Evolutionary conservation across 2,888 invertebrate genomes (phyloP).

Genomic region (Alloscopus bannaensis): DNA sequence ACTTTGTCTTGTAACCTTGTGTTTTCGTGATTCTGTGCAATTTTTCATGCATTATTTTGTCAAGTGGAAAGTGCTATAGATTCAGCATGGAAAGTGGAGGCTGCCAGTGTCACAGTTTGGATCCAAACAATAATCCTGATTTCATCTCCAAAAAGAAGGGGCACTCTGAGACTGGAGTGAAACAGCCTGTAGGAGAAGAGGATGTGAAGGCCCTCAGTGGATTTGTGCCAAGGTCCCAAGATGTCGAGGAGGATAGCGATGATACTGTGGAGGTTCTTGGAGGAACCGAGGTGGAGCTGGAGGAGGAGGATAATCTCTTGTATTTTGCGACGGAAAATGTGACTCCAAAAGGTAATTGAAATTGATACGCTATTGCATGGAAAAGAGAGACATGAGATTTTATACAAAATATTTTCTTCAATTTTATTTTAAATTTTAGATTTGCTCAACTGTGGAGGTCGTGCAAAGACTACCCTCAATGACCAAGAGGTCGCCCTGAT

Average conservation of each 20-base stretch:
- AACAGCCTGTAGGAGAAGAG: too few relatives aligned
- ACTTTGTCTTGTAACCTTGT: too few relatives aligned
- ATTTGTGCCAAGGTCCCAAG: background rate
- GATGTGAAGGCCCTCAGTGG: background rate
- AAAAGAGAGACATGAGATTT: background rate
- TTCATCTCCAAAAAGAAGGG: too few relatives aligned
- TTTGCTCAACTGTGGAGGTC: conserved; percentile 52
- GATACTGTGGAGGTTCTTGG: background rate
- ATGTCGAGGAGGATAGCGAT: too few relatives aligned
- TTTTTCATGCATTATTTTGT: too few relatives aligned
- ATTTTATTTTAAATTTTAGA: conserved; percentile 42
- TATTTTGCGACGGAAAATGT: conserved; percentile 28
- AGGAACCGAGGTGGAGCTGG: background rate
- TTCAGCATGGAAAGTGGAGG: too few relatives aligned
- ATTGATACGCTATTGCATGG: background rate
- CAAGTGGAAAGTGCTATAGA: too few relatives aligned
- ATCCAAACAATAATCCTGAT: too few relatives aligned
- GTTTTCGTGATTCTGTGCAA: too few relatives aligned
- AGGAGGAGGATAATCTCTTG: conserved; percentile 5
- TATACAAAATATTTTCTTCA: background rate
- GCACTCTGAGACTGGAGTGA: too few relatives aligned
- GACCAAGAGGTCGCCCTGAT: conserved; percentile 67
- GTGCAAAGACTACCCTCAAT: conserved; percentile 63
- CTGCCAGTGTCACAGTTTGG: too few relatives aligned
- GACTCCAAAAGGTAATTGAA: conserved; percentile 2